Evolutionary conservation across 2,797 vertebrate species (phyloP).

Genomic region (Hylomyscus alleni): DNA sequence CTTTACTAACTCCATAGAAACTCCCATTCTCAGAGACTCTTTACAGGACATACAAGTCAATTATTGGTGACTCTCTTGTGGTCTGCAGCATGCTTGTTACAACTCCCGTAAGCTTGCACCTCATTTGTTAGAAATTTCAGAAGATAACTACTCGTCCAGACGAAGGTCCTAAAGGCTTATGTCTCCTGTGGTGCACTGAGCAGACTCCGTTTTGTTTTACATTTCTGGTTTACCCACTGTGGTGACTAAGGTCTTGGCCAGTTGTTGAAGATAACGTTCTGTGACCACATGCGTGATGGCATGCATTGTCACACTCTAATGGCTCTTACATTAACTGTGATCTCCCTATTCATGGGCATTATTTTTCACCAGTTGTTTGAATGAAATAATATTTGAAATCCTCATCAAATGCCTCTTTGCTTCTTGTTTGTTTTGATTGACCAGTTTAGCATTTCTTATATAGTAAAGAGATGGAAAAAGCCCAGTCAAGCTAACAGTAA

Average conservation of each 20-base stretch:
- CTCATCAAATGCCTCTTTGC: constrained; percentile 55
- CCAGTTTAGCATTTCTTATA: constrained; percentile 67
- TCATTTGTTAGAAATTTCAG: too few relatives aligned
- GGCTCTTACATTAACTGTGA: not conserved
- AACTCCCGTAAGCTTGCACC: not conserved
- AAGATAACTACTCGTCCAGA: not conserved
- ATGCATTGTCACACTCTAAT: not conserved
- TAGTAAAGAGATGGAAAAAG: constrained; percentile 68
- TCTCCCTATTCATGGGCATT: not conserved
- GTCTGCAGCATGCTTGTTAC: constrained; percentile 15
- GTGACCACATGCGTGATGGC: not conserved
- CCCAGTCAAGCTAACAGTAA: constrained; percentile 78
- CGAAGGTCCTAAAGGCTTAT: not conserved
- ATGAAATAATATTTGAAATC: constrained; percentile 75
- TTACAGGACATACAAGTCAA: not conserved
- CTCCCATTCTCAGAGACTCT: not conserved
- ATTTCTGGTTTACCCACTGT: not conserved
- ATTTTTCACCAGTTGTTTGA: constrained; percentile 62
- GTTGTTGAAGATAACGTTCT: constrained; percentile 31
- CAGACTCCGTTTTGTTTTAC: not conserved
- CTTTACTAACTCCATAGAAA: constrained; percentile 19
- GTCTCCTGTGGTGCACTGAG: not conserved
- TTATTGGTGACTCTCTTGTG: constrained; percentile 1
- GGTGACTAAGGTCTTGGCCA: not conserved
- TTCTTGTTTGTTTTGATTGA: constrained; percentile 72